Percentiles rank a stretch among this genome's conserved stretches.
These are phyloP conservation scores for Tyrannus savana DNA, from an alignment of 2,113 vertebrate genomes.

Conservation along the genomic window DNA sequence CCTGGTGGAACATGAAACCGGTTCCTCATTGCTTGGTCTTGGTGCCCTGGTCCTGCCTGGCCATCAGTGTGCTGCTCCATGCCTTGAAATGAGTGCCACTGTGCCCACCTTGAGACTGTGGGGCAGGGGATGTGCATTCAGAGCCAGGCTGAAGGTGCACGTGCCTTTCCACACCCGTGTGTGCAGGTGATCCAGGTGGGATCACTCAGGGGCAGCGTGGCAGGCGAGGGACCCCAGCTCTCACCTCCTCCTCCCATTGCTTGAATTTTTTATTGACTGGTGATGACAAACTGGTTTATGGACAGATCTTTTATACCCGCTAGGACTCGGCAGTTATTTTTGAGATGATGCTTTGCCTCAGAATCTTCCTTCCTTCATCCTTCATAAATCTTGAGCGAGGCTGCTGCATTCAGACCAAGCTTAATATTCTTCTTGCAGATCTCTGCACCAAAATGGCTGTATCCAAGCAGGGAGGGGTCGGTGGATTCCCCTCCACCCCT, in stretches of 20 bases:
- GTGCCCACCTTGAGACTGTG: background rate
- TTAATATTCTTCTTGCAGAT: slow-evolving; percentile 73
- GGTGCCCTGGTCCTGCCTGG: background rate
- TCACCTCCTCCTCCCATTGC: background rate
- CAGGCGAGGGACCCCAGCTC: background rate
- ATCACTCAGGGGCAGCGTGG: fast-evolving
- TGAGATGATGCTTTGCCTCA: slow-evolving; percentile 66
- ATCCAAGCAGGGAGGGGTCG: background rate
- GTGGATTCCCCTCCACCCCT: background rate
- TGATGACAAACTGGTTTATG: slow-evolving; percentile 69
- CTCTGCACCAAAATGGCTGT: slow-evolving; percentile 69
- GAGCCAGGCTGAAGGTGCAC: background rate
- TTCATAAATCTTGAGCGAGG: slow-evolving; percentile 69
- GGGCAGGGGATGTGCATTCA: fast-evolving
- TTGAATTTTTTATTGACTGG: slow-evolving; percentile 58
- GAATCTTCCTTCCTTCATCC: slow-evolving; percentile 71
- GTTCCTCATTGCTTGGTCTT: background rate
- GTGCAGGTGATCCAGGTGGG: fast-evolving
- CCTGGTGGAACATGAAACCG: fast-evolving
- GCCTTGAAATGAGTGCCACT: fast-evolving
- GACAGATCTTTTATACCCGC: slow-evolving; percentile 64
- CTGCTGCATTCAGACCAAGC: slow-evolving; percentile 70
- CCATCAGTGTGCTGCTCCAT: fast-evolving
- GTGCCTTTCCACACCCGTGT: too few relatives aligned
- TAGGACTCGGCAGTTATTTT: slow-evolving; percentile 68